Evolutionary conservation across 2,113 vertebrate species (phyloP).

Genomic region (Ellobius talpinus): DNA sequence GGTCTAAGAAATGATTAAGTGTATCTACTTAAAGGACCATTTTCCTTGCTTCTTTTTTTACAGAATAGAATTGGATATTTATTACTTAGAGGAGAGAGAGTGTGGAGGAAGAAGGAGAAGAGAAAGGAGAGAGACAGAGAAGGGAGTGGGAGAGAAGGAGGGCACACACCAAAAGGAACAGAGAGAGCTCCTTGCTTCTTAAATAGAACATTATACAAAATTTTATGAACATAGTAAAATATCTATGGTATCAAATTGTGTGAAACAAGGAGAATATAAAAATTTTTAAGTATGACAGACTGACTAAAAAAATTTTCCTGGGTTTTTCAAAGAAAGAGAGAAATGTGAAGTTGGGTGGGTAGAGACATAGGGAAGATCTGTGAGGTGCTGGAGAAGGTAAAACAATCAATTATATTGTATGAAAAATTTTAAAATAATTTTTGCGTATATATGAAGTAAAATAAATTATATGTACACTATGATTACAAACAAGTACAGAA

Average conservation of each 20-base stretch:
- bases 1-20: background rate
- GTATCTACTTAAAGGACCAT: background rate
- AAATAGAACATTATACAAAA: background rate
- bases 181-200: background rate
- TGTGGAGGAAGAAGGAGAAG: too few species aligned
- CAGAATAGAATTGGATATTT: too few species aligned
- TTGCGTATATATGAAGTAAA: background rate
- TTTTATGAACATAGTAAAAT: slow-evolving; percentile 7
- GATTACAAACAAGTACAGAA: background rate
- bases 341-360: background rate
- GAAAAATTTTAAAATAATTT: background rate
- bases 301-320: background rate
- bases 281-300: background rate
- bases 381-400: background rate
- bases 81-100: too few species aligned
- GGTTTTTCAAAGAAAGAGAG: background rate
- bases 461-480: background rate
- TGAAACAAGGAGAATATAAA: slow-evolving; percentile 3
- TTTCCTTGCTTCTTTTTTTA: slow-evolving; percentile 9
- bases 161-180: too few species aligned
- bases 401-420: background rate
- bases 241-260: background rate
- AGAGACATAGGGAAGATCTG: background rate
- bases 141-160: too few species aligned
- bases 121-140: too few species aligned